Conservation (phyloP, 2,888 invertebrate genomes). For the Ceramica pisi region DNA sequence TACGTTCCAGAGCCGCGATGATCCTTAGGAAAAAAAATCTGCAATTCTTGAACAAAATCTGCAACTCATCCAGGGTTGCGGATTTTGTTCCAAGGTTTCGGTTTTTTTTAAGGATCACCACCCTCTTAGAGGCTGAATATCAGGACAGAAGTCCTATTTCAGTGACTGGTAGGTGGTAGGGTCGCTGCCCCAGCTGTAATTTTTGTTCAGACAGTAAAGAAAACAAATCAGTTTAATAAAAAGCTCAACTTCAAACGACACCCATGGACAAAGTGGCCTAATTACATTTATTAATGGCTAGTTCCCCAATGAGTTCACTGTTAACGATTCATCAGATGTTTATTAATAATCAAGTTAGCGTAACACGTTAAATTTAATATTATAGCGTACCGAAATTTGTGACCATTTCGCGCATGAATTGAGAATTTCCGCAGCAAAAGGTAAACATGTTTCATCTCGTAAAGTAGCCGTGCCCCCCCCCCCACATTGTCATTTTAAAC, state of each 20-base stretch:
- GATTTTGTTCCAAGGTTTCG: too few species aligned
- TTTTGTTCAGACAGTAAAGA: background rate
- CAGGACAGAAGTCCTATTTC: too few species aligned
- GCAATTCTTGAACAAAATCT: too few species aligned
- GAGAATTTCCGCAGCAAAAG: constrained; percentile 37
- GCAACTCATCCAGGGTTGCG: too few species aligned
- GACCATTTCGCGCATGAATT: constrained; percentile 50
- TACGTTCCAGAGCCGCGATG: too few species aligned
- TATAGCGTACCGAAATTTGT: constrained; percentile 33
- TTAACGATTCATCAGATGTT: constrained; percentile 47
- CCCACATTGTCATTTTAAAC: constrained; percentile 51
- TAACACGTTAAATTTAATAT: constrained; percentile 45
- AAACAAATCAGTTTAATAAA: background rate
- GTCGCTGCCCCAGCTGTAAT: too few species aligned
- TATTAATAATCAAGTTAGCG: constrained; percentile 43
- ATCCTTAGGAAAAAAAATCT: too few species aligned
- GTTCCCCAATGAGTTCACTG: constrained; percentile 29
- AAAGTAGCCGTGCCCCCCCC: constrained; percentile 24
- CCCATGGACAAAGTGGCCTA: constrained; percentile 4
- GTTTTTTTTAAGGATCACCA: too few species aligned
- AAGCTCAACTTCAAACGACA: background rate
- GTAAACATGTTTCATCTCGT: constrained; percentile 42
- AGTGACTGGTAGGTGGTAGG: background rate
- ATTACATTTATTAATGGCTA: constrained; percentile 24
- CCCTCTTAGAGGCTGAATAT: background rate